Percentiles rank a stretch among this genome's conserved stretches.
Conservation (phyloP, 2,888 invertebrate genomes). For the Eupelmus urozonus region DNA sequence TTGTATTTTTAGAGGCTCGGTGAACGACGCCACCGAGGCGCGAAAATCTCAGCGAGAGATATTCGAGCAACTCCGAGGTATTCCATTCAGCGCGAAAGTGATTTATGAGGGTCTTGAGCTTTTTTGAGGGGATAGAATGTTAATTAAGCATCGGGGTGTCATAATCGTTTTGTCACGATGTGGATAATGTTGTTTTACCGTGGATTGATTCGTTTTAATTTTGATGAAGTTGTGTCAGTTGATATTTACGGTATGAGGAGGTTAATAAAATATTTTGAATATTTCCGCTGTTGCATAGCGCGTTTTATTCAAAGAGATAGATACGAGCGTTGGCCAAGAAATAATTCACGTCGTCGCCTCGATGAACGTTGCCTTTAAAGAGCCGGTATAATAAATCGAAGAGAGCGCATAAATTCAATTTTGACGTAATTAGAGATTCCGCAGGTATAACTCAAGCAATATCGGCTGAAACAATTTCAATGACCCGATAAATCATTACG, state of each 20-base stretch:
- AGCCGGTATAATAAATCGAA: constrained; percentile 2
- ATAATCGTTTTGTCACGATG: too few species aligned
- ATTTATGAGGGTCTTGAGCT: background rate
- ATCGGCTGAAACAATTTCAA: constrained; percentile 25
- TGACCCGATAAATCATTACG: constrained; percentile 34
- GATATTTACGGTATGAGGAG: too few species aligned
- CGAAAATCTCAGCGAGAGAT: background rate
- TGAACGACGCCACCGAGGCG: background rate
- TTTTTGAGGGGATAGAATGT: background rate
- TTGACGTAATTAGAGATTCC: constrained; percentile 38
- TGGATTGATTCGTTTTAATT: too few species aligned
- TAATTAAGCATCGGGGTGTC: too few species aligned
- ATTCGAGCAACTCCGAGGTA: background rate
- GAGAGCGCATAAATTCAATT: constrained; percentile 15
- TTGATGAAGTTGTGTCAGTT: too few species aligned
- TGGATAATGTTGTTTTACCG: too few species aligned
- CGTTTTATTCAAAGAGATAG: too few species aligned
- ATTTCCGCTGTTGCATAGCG: too few species aligned
- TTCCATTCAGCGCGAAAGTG: background rate
- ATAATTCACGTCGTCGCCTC: too few species aligned
- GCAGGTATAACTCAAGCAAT: constrained; percentile 8
- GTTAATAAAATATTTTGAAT: too few species aligned
- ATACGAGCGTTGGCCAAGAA: too few species aligned
- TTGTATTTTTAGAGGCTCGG: background rate
- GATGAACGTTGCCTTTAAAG: too few species aligned